These are phyloP conservation scores for Holacanthus passer DNA, from an alignment of 2,113 vertebrate species.

Conservation along the genomic window DNA sequence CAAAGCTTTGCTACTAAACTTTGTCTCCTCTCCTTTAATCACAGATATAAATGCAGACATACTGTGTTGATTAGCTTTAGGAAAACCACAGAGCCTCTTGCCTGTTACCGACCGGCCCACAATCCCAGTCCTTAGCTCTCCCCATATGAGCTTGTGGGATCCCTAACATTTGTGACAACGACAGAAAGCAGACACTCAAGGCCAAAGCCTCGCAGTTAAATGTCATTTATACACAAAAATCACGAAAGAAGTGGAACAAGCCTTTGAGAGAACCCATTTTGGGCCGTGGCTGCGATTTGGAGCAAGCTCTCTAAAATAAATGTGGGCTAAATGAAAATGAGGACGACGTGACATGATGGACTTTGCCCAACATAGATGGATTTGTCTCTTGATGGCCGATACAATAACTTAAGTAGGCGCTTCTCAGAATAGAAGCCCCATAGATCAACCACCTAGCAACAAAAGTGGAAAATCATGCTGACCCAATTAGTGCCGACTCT, in stretches of 20 bases:
- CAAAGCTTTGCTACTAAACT: background rate
- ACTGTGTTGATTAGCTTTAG: conserved; percentile 10
- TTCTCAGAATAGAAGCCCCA: conserved; percentile 72
- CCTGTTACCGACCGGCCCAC: background rate
- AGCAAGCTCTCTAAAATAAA: conserved; percentile 55
- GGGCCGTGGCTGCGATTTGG: conserved; percentile 44
- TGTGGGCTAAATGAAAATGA: conserved; percentile 60
- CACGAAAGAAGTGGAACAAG: conserved; percentile 39
- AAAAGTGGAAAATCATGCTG: conserved; percentile 71
- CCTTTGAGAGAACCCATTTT: conserved; percentile 42
- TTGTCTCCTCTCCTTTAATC: background rate
- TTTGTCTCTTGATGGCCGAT: conserved; percentile 66
- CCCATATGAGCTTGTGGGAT: conserved; percentile 39
- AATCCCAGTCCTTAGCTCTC: background rate
- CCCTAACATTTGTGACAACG: conserved; percentile 14
- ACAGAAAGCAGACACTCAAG: conserved; percentile 21
- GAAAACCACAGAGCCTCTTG: conserved; percentile 21
- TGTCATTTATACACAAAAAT: conserved; percentile 27
- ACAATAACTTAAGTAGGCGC: conserved; percentile 67
- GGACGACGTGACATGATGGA: conserved; percentile 49
- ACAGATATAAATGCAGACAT: background rate
- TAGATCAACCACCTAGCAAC: conserved; percentile 67
- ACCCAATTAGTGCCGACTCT: conserved; percentile 72
- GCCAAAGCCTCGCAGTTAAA: conserved; percentile 23
- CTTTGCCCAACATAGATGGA: conserved; percentile 47